Evolutionary conservation across 2,113 vertebrate species (phyloP), one percentile per base, ranked within the genome.

Genomic region (Epinephelus cyanopodus): DNA sequence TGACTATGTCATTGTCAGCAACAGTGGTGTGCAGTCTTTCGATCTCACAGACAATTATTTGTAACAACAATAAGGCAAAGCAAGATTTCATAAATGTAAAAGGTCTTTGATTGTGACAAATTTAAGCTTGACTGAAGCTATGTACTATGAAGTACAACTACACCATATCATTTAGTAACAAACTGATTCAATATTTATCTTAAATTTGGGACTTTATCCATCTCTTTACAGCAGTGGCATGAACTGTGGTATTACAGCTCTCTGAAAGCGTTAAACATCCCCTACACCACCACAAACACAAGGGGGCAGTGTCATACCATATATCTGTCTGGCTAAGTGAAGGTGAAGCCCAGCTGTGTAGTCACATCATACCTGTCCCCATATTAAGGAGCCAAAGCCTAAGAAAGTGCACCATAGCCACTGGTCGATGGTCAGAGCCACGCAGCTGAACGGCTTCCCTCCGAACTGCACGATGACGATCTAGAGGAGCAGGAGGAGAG

Each of bases 401-500:
- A 99, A 94, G 95, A 99, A 99, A 89, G 98, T 93, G 80, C 98
- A 99, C 98, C 98, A 99, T 21, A 99, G 95, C 98, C 98, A 99
- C 68, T 99, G 98, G 89, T 99, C 98, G 77, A 98, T 70, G 5
- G 94, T 94, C 67, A 99, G 96, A 75, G 96, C 95, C 70, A 98
- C 97, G 66, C 98, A 99, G 95, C 98, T 99, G 92, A 99, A 99
- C 63, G 98, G 98, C 81, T 99, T 99, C 84, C 98, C 98, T 93
- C 98, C 98, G 85, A 98, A 99, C 93, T 99, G 98, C 84, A 99
- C 97, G 52, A 99, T 99, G 87, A 99, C 88, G 76, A 99, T 96
- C 98, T 99, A 90, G 2, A 85, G 72, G 48, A 84, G 57, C 17
- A 66, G 27, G 19, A 79, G 33, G 18, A 77, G 21, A 77, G n/a